phyloP scores from a whole-genome alignment of 2,113 vertebrate species.

The Gobio gobio region DNA sequence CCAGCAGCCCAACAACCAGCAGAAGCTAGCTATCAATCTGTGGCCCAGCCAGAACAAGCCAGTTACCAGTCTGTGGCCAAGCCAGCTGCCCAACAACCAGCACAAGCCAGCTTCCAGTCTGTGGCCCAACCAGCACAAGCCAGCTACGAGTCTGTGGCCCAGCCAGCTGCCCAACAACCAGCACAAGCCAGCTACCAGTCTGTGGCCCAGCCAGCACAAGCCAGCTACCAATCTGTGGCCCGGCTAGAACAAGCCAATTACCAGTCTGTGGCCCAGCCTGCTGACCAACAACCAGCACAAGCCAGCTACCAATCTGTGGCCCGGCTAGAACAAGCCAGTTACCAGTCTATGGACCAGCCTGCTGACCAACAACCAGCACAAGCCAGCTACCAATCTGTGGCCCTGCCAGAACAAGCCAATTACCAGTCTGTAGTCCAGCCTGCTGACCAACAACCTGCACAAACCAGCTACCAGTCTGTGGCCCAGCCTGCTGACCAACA shows the following conservation, averaged over 20 bases:
- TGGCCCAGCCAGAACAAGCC: not conserved
- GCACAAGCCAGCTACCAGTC: not conserved
- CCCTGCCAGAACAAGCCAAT: not conserved
- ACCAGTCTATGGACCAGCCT: too few species aligned
- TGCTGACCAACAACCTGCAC: too few species aligned
- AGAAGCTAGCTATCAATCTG: not conserved
- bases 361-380: not conserved
- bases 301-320: too few species aligned
- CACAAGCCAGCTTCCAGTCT: not conserved
- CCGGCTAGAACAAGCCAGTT: not conserved
- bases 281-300: not conserved
- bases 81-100: not conserved
- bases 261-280: not conserved
- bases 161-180: not conserved
- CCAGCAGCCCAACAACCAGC: too few species aligned
- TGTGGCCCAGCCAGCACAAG: too few species aligned
- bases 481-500: not conserved
- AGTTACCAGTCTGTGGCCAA: too few species aligned
- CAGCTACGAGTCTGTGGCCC: too few species aligned
- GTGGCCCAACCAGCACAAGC: not conserved
- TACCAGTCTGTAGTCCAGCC: not conserved
- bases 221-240: not conserved
- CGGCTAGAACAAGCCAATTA: too few species aligned
- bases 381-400: not conserved
- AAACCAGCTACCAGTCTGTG: not conserved